Evolutionary conservation across 2,797 vertebrate species (phyloP), one percentile per base, ranked within the genome.

Genomic region (Pseudotriccus pelzelni): DNA sequence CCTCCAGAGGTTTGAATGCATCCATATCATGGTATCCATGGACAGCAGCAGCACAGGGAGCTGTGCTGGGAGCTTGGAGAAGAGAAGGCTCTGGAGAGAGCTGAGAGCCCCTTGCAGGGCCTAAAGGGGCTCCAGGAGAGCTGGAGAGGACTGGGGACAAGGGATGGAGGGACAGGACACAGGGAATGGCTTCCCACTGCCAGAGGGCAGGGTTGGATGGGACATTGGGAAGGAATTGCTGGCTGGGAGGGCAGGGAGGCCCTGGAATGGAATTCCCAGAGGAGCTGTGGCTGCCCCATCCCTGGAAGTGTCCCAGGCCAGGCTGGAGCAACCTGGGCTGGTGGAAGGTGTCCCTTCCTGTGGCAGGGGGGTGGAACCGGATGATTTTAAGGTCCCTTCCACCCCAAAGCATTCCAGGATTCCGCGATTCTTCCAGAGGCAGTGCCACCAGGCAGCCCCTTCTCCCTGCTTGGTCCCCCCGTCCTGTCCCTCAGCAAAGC

Each of bases 241-340:
- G 9, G 0, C 52, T 64, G 27, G 0, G 44, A 50, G 36, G 46
- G 30, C n/a, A 0, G 1, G 2, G 3, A 50, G 19, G 36, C 6
- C 9, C 49, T 34, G 84, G 41, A 21, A 0, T 47, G 36, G 74
- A 22, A 55, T 78, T 62, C 21, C 64, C 49, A 62, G 56, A 11
- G 18, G 0, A 14, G 18, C 32, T 43, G 52, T 22, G 60, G 17
- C 69, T 49, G 60, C 11, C 6, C 44, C 73, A 60, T 60, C 73
- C 70, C 44, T 66, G 60, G 25, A 2, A 62, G 24, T 28, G 23
- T 2, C 74, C 74, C 10, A 28, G 22, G 27, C 44, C 64, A 6
- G 56, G 7, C 0, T 70, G 66, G 66, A 2, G 0, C 1, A 15
- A 0, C 2, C 21, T 9, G 50, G 58, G 58, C 19, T 0, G 4